Conservation (phyloP, 2,113 vertebrate genomes). For the Pygoscelis adeliae region DNA sequence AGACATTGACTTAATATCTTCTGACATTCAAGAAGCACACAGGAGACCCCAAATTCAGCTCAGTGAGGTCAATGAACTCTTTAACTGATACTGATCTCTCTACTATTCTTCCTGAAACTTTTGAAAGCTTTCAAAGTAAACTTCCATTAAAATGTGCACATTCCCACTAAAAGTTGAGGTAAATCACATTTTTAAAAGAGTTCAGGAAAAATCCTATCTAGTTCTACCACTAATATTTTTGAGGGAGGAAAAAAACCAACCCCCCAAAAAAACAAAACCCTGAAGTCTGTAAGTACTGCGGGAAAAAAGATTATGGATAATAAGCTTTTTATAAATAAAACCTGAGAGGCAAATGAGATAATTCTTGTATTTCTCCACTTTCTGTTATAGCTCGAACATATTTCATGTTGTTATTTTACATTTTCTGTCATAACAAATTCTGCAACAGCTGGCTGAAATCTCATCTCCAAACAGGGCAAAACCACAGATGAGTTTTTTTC, state of each 20-base stretch:
- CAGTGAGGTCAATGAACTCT: background rate
- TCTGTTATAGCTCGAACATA: background rate
- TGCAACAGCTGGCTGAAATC: background rate
- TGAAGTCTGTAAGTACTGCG: background rate
- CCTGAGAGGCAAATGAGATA: background rate
- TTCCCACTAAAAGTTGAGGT: background rate
- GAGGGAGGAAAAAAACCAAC: background rate
- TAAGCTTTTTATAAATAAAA: background rate
- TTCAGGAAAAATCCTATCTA: background rate
- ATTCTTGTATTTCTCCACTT: background rate
- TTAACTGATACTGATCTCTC: background rate
- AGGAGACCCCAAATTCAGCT: background rate
- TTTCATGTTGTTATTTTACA: background rate
- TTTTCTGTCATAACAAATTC: background rate
- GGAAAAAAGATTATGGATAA: background rate
- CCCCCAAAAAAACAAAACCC: background rate
- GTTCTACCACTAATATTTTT: background rate
- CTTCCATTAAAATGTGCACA: background rate
- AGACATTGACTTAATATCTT: background rate
- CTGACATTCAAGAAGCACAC: background rate
- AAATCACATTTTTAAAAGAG: background rate
- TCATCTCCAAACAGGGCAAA: background rate
- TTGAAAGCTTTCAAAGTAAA: background rate
- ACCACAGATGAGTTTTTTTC: background rate
- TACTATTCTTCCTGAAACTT: background rate